These are phyloP conservation scores for Holotrichia oblita DNA, from an alignment of 1,140 invertebrate genomes.

Conservation along the genomic window DNA sequence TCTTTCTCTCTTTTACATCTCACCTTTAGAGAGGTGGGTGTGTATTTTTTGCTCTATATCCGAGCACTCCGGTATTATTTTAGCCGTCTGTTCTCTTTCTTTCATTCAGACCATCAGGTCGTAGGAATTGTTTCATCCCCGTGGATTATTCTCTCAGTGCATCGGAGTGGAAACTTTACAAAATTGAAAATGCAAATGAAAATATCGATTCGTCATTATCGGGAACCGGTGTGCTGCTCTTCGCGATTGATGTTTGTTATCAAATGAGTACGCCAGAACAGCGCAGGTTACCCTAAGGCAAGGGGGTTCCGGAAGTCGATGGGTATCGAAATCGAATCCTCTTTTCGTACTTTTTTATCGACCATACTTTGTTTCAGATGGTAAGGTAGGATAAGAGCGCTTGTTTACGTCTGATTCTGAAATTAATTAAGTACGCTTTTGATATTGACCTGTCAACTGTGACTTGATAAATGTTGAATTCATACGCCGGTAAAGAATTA, in stretches of 20 bases:
- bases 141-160: slow-evolving; percentile 38
- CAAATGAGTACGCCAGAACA: slow-evolving; percentile 10
- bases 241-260: slow-evolving; percentile 33
- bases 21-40: slow-evolving; percentile 11
- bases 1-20: slow-evolving; percentile 36
- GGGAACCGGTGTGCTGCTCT: slow-evolving; percentile 31
- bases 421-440: neutral
- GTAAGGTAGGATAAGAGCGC: neutral
- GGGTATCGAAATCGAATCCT: slow-evolving; percentile 16
- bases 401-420: neutral
- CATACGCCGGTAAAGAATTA: too few species aligned
- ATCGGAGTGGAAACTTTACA: slow-evolving; percentile 34
- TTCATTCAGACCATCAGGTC: slow-evolving; percentile 2
- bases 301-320: neutral
- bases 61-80: slow-evolving; percentile 4
- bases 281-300: neutral
- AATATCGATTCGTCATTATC: slow-evolving; percentile 41
- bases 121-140: slow-evolving; percentile 36
- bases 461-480: too few species aligned
- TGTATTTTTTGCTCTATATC: slow-evolving; percentile 12
- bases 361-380: neutral
- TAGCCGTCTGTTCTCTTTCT: slow-evolving; percentile 23
- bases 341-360: slow-evolving; percentile 1
- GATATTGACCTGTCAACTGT: neutral
- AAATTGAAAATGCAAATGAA: slow-evolving; percentile 42